A percentile compares a stretch with the other conserved stretches of the same genome.
These are phyloP conservation scores for Leptinotarsa juncta DNA, from an alignment of 2,888 invertebrate genomes.

Conservation along the genomic window DNA sequence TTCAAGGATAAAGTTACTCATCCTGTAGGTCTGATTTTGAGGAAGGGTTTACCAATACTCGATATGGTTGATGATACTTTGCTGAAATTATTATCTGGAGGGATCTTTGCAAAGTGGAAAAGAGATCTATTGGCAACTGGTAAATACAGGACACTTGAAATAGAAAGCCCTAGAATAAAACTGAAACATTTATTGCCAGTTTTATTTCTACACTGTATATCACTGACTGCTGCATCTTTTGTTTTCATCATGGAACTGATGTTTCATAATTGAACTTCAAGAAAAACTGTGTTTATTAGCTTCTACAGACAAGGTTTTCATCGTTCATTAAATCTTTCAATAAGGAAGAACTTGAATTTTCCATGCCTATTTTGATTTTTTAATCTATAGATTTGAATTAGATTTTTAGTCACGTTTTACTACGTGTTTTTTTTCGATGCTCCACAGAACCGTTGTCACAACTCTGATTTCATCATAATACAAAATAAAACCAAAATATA, in stretches of 20 bases:
- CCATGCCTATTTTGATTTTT: no score
- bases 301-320: no score
- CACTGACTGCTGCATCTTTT: not conserved
- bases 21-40: slow-evolving; percentile 34
- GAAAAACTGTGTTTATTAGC: no score
- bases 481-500: no score
- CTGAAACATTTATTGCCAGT: not conserved
- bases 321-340: no score
- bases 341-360: no score
- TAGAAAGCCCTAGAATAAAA: not conserved
- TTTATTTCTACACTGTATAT: not conserved
- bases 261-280: not conserved
- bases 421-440: no score
- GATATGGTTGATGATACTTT: slow-evolving; percentile 27
- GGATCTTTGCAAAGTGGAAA: slow-evolving; percentile 37
- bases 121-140: slow-evolving; percentile 19
- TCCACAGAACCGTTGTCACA: no score
- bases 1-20: slow-evolving; percentile 26
- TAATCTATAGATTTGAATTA: no score
- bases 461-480: no score
- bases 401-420: no score
- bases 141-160: not conserved
- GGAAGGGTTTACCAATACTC: slow-evolving; percentile 35
- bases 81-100: slow-evolving; percentile 26
- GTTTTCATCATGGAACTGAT: not conserved